Evolutionary conservation across 2,113 vertebrate species (phyloP), one percentile per base, ranked within the genome.

Genomic region (Phodopus roborovskii): DNA sequence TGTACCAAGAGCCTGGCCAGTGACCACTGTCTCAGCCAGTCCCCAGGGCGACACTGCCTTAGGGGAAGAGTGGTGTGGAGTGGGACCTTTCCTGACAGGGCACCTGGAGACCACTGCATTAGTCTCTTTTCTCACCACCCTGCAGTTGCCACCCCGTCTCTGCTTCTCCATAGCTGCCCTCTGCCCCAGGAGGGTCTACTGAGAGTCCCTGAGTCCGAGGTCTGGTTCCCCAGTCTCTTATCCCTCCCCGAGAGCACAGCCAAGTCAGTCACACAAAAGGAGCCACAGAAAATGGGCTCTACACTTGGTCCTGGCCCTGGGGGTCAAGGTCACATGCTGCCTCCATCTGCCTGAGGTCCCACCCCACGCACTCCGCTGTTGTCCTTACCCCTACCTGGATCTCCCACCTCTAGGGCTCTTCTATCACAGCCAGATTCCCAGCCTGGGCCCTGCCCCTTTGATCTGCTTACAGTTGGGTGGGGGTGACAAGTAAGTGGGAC

Each of bases 1-100:
- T 85, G 74, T 75, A 97, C 71, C 97, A 97, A 82, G 98, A 98
- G 33, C 97, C 97, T 39, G 97, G 92, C 86, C 98, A 98, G 97
- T 98, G 97, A 98, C 75, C 36, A n/a, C 75, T 36, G 79, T 45
- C 73, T 93, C 70, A 42, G 15, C 1, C 12, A 17, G 50, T 86
- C 92, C 75, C 82, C 68, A 36, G 87, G 88, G 92, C 58, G 96
- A 94, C 30, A 26, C 92, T 62, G 94, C 78, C 81, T 53, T 0
- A n/a, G 87, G 74, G 94, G 48, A 94, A 42, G 88, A 91, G 96
- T 2, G 26, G 68, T 45, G 81, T 36, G 33, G 91, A 26, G 79
- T 4, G 60, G 93, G 53, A 36, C n/a, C 56, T 26, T 30, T 50
- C 94, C 66, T 42, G 39, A 90, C 53, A 42, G 60, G 90, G 68